A percentile compares a stretch with the other conserved stretches of the same genome.
These are phyloP conservation scores for Caenorhabditis drosophilae DNA, from an alignment of 2,888 invertebrate species.

Conservation along the genomic window DNA sequence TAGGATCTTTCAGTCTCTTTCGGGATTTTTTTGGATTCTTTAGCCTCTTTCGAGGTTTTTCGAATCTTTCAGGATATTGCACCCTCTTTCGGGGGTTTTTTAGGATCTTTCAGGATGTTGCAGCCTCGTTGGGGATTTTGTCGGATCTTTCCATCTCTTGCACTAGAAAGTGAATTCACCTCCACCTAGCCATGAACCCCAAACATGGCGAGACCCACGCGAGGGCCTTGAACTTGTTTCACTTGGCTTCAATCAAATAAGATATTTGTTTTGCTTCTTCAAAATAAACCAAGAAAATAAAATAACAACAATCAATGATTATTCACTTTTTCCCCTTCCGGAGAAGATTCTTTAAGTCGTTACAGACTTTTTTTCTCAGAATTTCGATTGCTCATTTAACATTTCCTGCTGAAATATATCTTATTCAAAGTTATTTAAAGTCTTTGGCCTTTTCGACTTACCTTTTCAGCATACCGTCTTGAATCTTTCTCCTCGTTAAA, in stretches of 20 bases:
- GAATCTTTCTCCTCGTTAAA: too few relatives aligned
- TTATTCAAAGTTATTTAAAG: background rate
- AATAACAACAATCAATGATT: background rate
- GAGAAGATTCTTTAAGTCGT: background rate
- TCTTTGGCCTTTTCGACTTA: constrained; percentile 1
- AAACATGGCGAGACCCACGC: background rate
- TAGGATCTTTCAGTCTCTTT: background rate
- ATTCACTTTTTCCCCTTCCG: background rate
- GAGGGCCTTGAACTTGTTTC: background rate
- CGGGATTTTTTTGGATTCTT: too few relatives aligned
- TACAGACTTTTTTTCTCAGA: background rate
- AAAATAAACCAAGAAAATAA: background rate
- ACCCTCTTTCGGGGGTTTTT: too few relatives aligned
- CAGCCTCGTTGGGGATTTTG: background rate
- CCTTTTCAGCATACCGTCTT: background rate
- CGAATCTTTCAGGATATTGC: background rate
- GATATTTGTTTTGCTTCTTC: background rate
- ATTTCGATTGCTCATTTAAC: background rate
- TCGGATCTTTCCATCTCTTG: background rate
- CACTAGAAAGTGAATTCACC: too few relatives aligned
- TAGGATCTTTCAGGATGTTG: background rate
- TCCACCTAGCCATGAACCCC: background rate
- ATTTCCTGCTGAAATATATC: background rate
- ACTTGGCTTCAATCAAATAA: background rate
- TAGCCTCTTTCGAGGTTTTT: background rate